Evolutionary conservation across 2,888 invertebrate species (phyloP).

Genomic region (Diloba caeruleocephala): DNA sequence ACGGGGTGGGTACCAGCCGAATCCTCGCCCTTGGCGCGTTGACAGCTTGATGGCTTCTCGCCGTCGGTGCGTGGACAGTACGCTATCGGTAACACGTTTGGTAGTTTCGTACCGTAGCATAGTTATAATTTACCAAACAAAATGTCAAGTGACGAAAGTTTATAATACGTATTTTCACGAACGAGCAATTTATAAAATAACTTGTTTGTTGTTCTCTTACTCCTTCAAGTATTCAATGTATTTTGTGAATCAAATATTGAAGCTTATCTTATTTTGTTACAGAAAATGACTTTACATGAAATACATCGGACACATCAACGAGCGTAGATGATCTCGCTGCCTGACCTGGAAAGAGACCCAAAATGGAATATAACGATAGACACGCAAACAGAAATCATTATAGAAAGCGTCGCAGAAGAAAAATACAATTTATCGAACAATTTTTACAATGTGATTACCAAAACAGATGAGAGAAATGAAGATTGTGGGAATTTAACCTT

Average conservation of each 20-base stretch:
- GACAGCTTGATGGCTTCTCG: too few relatives aligned
- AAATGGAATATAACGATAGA: slow-evolving; percentile 77
- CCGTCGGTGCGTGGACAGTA: too few relatives aligned
- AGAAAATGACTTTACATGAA: slow-evolving; percentile 65
- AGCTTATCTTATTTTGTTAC: slow-evolving; percentile 58
- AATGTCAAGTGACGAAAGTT: too few relatives aligned
- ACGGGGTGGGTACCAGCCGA: too few relatives aligned
- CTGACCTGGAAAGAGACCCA: slow-evolving; percentile 65
- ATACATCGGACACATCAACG: slow-evolving; percentile 1
- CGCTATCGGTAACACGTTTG: too few relatives aligned
- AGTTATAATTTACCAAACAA: too few relatives aligned
- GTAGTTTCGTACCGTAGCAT: too few relatives aligned
- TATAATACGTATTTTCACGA: too few relatives aligned
- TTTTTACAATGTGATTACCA: slow-evolving; percentile 69
- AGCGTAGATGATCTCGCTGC: slow-evolving; percentile 75
- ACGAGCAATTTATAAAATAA: too few relatives aligned
- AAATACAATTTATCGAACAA: slow-evolving; percentile 68
- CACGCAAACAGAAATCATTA: slow-evolving; percentile 65
- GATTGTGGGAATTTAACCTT: slow-evolving; percentile 54
- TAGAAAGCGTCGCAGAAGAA: slow-evolving; percentile 74
- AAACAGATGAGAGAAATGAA: slow-evolving; percentile 52
- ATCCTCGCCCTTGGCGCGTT: too few relatives aligned
- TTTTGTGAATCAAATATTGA: neutral
- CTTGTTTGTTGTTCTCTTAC: too few relatives aligned
- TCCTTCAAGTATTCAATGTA: too few relatives aligned